A percentile compares a stretch with the other conserved stretches of the same genome.
Evolutionary conservation across 2,113 vertebrate species (phyloP).

Genomic region (Penelope pileata): DNA sequence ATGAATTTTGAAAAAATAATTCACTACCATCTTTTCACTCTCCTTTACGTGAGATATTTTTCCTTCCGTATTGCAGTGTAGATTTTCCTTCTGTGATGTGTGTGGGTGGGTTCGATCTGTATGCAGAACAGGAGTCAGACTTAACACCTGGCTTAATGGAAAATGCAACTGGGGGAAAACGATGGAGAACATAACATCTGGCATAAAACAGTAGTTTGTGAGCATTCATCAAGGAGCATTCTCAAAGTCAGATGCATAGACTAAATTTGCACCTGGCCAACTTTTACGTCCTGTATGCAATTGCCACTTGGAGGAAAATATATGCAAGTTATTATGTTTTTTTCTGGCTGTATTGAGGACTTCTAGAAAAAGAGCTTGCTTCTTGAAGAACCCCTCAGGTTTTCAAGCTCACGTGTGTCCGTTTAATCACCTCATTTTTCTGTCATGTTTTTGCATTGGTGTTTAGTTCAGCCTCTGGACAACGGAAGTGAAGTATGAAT

Average conservation of each 20-base stretch:
- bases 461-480: not conserved
- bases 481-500: not conserved
- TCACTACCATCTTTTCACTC: not conserved
- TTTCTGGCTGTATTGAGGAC: not conserved
- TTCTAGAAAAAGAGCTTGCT: not conserved
- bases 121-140: not conserved
- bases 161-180: conserved; percentile 13
- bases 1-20: not conserved
- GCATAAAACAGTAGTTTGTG: not conserved
- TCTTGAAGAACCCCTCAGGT: not conserved
- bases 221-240: not conserved
- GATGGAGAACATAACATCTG: not conserved
- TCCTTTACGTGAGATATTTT: not conserved
- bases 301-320: not conserved
- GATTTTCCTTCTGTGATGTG: not conserved
- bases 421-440: not conserved
- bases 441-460: not conserved
- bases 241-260: not conserved
- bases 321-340: not conserved
- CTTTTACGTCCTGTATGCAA: not conserved
- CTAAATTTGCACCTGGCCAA: not conserved
- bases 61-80: not conserved
- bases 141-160: not conserved
- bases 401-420: not conserved
- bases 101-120: not conserved